Evolutionary conservation across 2,888 invertebrate genomes (phyloP), one percentile per base, ranked within the genome.

Genomic region (Ochropacha duplaris): DNA sequence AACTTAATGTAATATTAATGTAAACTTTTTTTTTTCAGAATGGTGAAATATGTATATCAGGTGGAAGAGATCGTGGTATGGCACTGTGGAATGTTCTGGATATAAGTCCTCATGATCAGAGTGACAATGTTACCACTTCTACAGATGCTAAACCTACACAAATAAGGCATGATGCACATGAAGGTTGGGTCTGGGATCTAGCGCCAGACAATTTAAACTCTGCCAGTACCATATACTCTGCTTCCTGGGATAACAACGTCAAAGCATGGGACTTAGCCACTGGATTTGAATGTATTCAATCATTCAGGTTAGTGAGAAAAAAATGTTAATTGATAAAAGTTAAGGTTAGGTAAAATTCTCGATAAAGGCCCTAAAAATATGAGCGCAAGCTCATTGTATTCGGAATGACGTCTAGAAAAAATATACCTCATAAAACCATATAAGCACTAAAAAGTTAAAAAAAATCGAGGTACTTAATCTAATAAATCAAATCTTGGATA

Each of bases 131-230:
- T 11, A 78, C 78, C 34, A 71, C 81, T 22, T 67, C 81, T 26
- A 76, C 78, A 26, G 79, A 83, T 44, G 71, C 82, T 11, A 84
- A 83, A 58, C 88, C 91, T 14, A 81, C 75, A 52, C 78, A 84
- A 57, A 81, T 89, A 39, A 81, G 79, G 49, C 78, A 83, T 55
- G 87, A 90, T 71, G 94, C 94, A 1, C 95, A 95, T 66, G 81
- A 89, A 0, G 95, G 95, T 49, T 95, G 95, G 95, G 94, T 95
- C 11, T 95, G 95, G 95, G 94, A 93, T 66, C 78, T 94, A 28
- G 91, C 94, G 4, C 83, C 93, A 22, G 88, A 92, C 61, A 77
- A 81, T 57, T 69, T 83, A 36, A 78, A 86, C 16, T 79, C 85
- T 61, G 85, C 93, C 22, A 75, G 90, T 5, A 87, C 84, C 54